Percentiles rank a stretch among this genome's conserved stretches.
Evolutionary conservation across 2,797 vertebrate species (phyloP).

Genomic region (Pyrocephalus nanus): DNA sequence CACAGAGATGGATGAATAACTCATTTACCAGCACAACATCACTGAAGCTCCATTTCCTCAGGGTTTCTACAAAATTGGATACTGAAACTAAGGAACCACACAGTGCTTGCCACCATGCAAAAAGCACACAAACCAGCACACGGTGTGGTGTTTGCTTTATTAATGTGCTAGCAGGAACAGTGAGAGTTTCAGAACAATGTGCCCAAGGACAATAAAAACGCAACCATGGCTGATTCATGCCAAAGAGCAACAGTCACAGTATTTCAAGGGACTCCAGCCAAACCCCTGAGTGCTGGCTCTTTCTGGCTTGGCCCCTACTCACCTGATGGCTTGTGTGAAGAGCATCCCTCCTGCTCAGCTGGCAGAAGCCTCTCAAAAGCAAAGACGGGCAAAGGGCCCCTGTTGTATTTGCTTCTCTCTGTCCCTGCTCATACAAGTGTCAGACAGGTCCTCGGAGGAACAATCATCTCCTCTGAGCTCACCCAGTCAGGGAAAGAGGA

Average conservation of each 20-base stretch:
- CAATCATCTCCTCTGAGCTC: not conserved
- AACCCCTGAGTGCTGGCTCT: not conserved
- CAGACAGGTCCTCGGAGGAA: not conserved
- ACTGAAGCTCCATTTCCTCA: not conserved
- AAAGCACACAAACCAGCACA: not conserved
- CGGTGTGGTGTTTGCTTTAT: rapidly evolving
- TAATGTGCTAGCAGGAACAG: not conserved
- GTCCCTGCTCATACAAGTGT: not conserved
- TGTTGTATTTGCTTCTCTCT: not conserved
- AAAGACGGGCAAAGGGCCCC: not conserved
- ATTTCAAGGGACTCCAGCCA: not conserved
- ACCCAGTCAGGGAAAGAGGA: not conserved
- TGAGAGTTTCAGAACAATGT: not conserved
- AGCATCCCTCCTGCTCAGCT: not conserved
- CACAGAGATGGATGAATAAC: not conserved
- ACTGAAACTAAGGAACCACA: not conserved
- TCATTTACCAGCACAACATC: not conserved
- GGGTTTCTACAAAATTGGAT: not conserved
- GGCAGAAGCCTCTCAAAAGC: not conserved
- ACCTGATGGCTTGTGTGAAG: not conserved
- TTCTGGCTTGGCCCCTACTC: not conserved
- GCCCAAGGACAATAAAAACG: not conserved
- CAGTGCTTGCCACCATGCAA: not conserved
- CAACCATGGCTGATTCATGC: rapidly evolving
- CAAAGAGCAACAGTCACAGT: not conserved